A percentile compares a stretch with the other conserved stretches of the same genome.
Evolutionary conservation across 2,113 vertebrate genomes (phyloP).

Genomic region (Oenanthe oenanthe): DNA sequence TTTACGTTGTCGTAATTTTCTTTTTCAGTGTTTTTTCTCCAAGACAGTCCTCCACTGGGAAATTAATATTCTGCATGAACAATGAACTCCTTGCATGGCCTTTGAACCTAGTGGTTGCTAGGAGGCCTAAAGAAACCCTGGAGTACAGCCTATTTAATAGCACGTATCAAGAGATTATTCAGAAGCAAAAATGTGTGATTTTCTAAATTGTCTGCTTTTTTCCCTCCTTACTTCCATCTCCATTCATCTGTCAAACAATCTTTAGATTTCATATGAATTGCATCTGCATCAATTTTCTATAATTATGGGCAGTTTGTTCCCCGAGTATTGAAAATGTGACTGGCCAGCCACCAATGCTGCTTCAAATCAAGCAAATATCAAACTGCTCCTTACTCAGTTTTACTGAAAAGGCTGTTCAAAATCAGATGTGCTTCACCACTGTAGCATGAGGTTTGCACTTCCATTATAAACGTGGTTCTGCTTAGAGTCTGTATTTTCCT

Average conservation of each 20-base stretch:
- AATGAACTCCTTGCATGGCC: slow-evolving; percentile 69
- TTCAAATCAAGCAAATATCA: slow-evolving; percentile 39
- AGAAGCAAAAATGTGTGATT: slow-evolving; percentile 39
- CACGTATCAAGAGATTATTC: slow-evolving; percentile 53
- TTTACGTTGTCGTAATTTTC: slow-evolving; percentile 32
- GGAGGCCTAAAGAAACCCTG: slow-evolving; percentile 68
- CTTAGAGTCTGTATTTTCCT: not conserved
- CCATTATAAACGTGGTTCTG: not conserved
- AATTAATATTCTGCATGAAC: slow-evolving; percentile 74
- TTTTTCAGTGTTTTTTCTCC: slow-evolving; percentile 23
- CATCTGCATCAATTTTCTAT: slow-evolving; percentile 30
- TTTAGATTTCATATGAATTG: not conserved
- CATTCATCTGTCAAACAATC: slow-evolving; percentile 22
- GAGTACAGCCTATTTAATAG: slow-evolving; percentile 64
- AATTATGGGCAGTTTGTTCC: slow-evolving; percentile 43
- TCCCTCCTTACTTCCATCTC: slow-evolving; percentile 8
- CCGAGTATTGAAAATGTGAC: not conserved
- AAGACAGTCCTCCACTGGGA: slow-evolving; percentile 45
- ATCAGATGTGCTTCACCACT: not conserved
- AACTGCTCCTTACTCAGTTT: slow-evolving; percentile 15
- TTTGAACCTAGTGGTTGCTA: slow-evolving; percentile 76
- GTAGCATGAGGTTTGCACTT: not conserved
- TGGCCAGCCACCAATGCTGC: slow-evolving; percentile 16
- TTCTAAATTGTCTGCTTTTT: slow-evolving; percentile 6
- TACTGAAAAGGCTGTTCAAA: slow-evolving; percentile 38